Conservation (phyloP, 2,888 invertebrate species). For the Mesorhabditis sp. region DNA sequence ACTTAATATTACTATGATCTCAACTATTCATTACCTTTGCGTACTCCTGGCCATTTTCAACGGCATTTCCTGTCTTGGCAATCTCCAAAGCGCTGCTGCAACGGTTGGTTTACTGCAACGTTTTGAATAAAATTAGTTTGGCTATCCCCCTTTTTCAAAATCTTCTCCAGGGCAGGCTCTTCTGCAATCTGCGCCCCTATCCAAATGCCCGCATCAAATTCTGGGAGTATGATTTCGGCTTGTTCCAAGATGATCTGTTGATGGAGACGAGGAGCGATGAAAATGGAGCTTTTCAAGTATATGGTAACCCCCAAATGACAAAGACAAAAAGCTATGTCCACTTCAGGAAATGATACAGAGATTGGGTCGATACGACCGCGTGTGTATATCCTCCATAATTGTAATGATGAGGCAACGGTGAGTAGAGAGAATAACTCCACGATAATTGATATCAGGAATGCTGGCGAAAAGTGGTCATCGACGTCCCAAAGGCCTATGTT, state of each 20-base stretch:
- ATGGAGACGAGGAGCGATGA: conserved; percentile 38
- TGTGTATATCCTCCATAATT: conserved; percentile 51
- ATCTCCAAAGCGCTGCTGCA: neutral
- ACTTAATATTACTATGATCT: no score
- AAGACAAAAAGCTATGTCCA: neutral
- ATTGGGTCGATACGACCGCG: conserved; percentile 42
- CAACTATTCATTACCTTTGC: no score
- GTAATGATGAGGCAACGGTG: conserved; percentile 40
- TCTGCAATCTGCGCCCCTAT: conserved; percentile 51
- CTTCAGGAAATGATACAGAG: conserved; percentile 28
- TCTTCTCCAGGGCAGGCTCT: conserved; percentile 36
- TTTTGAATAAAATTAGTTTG: neutral
- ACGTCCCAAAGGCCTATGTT: conserved; percentile 44
- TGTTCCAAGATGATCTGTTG: conserved; percentile 47
- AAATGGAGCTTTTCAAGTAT: conserved; percentile 40
- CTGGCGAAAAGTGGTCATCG: conserved; percentile 46
- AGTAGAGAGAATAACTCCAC: neutral
- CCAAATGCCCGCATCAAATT: conserved; percentile 49
- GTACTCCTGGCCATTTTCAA: no score
- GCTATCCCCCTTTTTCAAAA: no score
- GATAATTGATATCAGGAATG: conserved; percentile 36
- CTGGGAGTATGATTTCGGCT: conserved; percentile 47
- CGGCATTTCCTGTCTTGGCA: neutral
- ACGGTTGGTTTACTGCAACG: neutral
- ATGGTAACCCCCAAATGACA: conserved; percentile 16